Percentiles rank a stretch among this genome's conserved stretches.
These are phyloP conservation scores for Nomada lathburiana DNA, from an alignment of 2,888 invertebrate species.

Conservation along the genomic window DNA sequence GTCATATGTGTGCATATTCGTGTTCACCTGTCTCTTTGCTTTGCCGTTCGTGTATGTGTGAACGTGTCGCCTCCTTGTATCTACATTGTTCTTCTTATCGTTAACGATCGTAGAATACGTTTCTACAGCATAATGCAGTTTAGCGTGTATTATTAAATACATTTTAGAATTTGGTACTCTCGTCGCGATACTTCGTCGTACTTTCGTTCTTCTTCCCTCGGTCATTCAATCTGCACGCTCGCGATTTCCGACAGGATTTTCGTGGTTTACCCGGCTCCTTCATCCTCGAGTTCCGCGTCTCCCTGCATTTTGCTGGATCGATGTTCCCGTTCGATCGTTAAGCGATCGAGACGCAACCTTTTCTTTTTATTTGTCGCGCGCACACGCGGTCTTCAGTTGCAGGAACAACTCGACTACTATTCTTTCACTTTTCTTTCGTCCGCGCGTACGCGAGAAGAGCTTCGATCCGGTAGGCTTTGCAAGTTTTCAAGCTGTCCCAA, in stretches of 20 bases:
- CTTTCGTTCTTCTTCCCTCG: conserved; percentile 67
- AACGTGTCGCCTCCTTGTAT: conserved; percentile 50
- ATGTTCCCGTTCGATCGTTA: neutral
- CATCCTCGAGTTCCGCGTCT: neutral
- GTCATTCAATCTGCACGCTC: conserved; percentile 35
- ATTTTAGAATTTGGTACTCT: conserved; percentile 84
- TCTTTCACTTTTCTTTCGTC: neutral
- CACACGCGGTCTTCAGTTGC: too few relatives aligned
- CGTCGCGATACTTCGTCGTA: conserved; percentile 72
- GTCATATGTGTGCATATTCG: conserved; percentile 3
- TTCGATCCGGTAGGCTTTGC: neutral
- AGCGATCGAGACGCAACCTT: neutral
- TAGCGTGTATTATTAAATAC: conserved; percentile 77
- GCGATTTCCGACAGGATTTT: conserved; percentile 16
- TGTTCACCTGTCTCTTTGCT: conserved; percentile 27
- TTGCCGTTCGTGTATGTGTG: conserved; percentile 10
- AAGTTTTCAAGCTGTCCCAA: conserved; percentile 10
- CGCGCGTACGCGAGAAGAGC: neutral
- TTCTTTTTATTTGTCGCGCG: too few relatives aligned
- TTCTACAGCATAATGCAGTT: conserved; percentile 77
- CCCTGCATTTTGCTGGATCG: neutral
- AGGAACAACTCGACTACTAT: neutral
- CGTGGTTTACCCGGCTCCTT: neutral
- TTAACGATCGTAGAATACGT: conserved; percentile 77
- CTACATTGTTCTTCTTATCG: conserved; percentile 72